Evolutionary conservation across 2,113 vertebrate genomes (phyloP).

Genomic region (Camelus bactrianus): DNA sequence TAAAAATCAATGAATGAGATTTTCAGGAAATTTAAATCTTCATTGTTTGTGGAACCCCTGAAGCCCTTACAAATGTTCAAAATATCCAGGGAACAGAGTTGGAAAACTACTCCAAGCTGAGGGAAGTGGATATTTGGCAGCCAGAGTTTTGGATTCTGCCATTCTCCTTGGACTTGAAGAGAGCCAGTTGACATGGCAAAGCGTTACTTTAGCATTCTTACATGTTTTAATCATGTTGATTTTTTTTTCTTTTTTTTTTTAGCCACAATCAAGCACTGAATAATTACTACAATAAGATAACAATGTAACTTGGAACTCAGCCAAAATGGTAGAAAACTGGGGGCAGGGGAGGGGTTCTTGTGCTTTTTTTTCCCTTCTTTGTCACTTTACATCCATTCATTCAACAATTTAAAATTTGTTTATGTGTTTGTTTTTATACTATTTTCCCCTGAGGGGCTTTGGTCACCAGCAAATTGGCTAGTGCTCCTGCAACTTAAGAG

Average conservation of each 20-base stretch:
- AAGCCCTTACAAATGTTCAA: not conserved
- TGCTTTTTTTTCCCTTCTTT: not conserved
- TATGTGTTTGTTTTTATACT: not conserved
- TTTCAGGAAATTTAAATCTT: not conserved
- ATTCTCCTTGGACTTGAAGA: not conserved
- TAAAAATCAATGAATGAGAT: not conserved
- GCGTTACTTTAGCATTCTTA: not conserved
- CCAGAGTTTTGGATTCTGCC: not conserved
- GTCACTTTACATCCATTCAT: not conserved
- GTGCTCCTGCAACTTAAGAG: not conserved
- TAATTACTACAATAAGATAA: not conserved
- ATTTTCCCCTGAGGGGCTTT: not conserved
- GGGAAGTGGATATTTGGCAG: not conserved
- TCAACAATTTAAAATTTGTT: not conserved
- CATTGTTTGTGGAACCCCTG: not conserved
- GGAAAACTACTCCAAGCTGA: not conserved
- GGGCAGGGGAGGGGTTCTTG: no score
- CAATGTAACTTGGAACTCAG: not conserved
- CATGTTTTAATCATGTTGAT: not conserved
- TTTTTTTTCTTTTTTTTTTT: not conserved
- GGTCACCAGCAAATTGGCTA: not conserved
- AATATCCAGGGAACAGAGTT: not conserved
- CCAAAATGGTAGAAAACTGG: not conserved
- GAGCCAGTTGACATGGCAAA: not conserved
- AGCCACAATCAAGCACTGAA: not conserved